These are phyloP conservation scores for Ceyx erithaca DNA, from an alignment of 2,797 vertebrate species.

Conservation along the genomic window DNA sequence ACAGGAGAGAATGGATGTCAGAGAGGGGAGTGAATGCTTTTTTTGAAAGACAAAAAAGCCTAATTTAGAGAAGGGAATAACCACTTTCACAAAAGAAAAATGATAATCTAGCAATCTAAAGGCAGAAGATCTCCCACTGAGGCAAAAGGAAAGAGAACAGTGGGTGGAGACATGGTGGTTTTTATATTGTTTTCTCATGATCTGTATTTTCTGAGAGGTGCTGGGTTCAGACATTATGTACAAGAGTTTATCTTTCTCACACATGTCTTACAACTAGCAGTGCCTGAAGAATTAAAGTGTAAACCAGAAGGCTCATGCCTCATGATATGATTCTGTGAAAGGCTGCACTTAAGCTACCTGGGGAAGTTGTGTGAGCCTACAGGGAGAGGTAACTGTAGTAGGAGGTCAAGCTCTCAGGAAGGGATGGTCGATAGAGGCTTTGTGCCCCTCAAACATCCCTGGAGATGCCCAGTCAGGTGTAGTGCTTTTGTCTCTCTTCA, in stretches of 20 bases:
- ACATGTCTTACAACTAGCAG: neutral
- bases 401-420: neutral
- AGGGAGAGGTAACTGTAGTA: neutral
- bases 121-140: neutral
- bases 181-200: neutral
- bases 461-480: conserved; percentile 27
- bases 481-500: conserved; percentile 14
- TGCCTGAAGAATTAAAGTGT: neutral
- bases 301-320: neutral
- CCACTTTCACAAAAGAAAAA: neutral
- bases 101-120: neutral
- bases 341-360: neutral
- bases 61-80: neutral
- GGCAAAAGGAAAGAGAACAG: neutral
- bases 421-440: neutral
- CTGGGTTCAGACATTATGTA: neutral
- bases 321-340: neutral
- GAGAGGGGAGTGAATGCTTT: neutral
- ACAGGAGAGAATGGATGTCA: neutral
- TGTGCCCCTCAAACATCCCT: conserved; percentile 1
- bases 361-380: neutral
- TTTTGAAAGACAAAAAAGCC: neutral
- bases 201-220: neutral
- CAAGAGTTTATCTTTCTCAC: neutral
- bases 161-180: neutral